phyloP scores from a whole-genome alignment of 2,888 invertebrate species.

The Diarsia brunnea region DNA sequence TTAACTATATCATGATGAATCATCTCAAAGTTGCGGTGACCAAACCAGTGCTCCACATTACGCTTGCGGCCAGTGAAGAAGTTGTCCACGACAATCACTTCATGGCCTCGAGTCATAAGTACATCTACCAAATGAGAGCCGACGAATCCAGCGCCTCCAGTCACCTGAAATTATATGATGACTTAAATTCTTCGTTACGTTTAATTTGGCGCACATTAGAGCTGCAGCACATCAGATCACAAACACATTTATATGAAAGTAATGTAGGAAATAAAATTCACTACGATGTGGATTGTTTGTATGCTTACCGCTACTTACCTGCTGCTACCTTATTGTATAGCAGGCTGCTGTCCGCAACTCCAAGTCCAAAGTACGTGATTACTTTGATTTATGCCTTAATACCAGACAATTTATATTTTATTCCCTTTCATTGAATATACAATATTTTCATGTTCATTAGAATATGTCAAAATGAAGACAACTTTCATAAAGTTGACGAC shows the following conservation, averaged over 20 bases:
- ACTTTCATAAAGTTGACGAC: not conserved
- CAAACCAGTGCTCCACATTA: slow-evolving; percentile 99
- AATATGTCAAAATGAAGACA: not conserved
- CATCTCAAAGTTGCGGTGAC: slow-evolving; percentile 99
- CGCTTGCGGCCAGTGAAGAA: slow-evolving; percentile 99
- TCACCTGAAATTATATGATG: slow-evolving; percentile 91
- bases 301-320: too few species aligned
- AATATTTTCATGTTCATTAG: not conserved
- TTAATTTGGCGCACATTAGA: not conserved
- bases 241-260: not conserved
- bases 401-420: not conserved
- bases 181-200: not conserved
- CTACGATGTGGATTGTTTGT: not conserved
- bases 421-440: not conserved
- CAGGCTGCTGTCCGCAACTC: too few species aligned
- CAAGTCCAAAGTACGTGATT: too few species aligned
- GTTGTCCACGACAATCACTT: slow-evolving; percentile 99
- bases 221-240: not conserved
- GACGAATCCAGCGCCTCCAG: slow-evolving; percentile 99
- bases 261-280: not conserved
- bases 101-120: slow-evolving; percentile 98
- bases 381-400: not conserved
- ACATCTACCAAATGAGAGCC: slow-evolving; percentile 99
- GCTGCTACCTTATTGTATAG: too few species aligned
- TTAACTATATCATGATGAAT: slow-evolving; percentile 99